Evolutionary conservation across 1,140 invertebrate genomes (phyloP).

Genomic region (Pinna nobilis): DNA sequence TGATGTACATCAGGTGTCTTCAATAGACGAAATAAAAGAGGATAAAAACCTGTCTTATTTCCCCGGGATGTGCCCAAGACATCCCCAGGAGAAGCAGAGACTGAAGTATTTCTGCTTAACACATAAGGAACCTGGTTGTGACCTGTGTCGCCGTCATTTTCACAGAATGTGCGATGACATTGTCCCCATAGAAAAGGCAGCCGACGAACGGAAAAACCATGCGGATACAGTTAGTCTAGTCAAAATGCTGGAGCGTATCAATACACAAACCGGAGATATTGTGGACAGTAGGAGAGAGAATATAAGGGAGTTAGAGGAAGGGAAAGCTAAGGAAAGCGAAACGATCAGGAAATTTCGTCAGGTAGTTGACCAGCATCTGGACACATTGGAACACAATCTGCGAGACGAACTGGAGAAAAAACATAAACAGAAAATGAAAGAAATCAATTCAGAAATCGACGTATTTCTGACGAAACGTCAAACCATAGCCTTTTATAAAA

Average conservation of each 20-base stretch:
- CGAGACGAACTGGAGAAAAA: slow-evolving; percentile 17
- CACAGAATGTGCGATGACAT: slow-evolving; percentile 35
- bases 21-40: slow-evolving; percentile 17
- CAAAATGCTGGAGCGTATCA: slow-evolving; percentile 14
- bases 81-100: slow-evolving; percentile 20
- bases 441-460: slow-evolving; percentile 23
- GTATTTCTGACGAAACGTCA: slow-evolving; percentile 23
- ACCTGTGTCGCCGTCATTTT: slow-evolving; percentile 13
- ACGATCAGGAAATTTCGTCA: slow-evolving; percentile 18
- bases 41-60: slow-evolving; percentile 17
- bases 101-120: slow-evolving; percentile 29
- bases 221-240: slow-evolving; percentile 20
- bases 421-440: slow-evolving; percentile 23
- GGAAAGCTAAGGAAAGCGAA: slow-evolving; percentile 21
- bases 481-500: slow-evolving; percentile 28
- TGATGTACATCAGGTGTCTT: slow-evolving; percentile 19
- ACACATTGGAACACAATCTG: slow-evolving; percentile 20
- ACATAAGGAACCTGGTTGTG: slow-evolving; percentile 15
- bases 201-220: slow-evolving; percentile 15
- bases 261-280: slow-evolving; percentile 23
- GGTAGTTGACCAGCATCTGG: slow-evolving; percentile 26
- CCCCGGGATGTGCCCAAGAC: slow-evolving; percentile 23
- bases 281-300: slow-evolving; percentile 23
- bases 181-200: slow-evolving; percentile 20
- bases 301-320: slow-evolving; percentile 15